phyloP scores from a whole-genome alignment of 2,113 vertebrate genomes.

The Typhlomys cinereus region DNA sequence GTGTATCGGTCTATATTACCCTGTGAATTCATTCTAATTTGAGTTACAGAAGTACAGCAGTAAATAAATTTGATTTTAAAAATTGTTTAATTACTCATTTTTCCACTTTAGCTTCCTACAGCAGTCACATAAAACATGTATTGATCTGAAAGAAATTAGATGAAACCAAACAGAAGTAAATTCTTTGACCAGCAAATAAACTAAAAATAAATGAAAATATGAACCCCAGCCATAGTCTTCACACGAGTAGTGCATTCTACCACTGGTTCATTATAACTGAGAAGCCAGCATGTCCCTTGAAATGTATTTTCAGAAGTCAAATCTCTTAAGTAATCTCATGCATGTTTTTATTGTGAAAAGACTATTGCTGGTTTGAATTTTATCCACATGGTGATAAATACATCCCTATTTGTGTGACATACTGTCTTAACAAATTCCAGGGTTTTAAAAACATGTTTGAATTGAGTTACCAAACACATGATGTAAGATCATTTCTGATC shows the following conservation, averaged over 20 bases:
- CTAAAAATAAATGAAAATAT: constrained; percentile 26
- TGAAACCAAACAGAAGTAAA: not conserved
- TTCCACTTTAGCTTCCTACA: not conserved
- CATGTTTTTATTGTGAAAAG: constrained; percentile 4
- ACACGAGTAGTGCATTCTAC: not conserved
- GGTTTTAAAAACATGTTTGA: not conserved
- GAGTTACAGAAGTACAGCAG: not conserved
- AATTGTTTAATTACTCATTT: not conserved
- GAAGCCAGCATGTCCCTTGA: not conserved
- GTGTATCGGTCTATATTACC: not conserved
- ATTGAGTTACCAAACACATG: not conserved
- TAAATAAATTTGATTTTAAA: not conserved
- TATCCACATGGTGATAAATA: not conserved
- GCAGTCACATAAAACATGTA: not conserved
- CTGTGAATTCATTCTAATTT: not conserved
- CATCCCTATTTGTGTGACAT: not conserved
- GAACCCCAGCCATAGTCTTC: not conserved
- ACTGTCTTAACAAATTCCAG: not conserved
- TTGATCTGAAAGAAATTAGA: constrained; percentile 50
- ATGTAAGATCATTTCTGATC: not conserved
- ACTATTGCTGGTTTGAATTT: not conserved
- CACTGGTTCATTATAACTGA: not conserved
- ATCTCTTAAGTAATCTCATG: not conserved
- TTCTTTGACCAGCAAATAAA: constrained; percentile 22
- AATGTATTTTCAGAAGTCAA: constrained; percentile 23